Conservation (phyloP, 2,797 vertebrate species). For the Liparis tanakae region DNA sequence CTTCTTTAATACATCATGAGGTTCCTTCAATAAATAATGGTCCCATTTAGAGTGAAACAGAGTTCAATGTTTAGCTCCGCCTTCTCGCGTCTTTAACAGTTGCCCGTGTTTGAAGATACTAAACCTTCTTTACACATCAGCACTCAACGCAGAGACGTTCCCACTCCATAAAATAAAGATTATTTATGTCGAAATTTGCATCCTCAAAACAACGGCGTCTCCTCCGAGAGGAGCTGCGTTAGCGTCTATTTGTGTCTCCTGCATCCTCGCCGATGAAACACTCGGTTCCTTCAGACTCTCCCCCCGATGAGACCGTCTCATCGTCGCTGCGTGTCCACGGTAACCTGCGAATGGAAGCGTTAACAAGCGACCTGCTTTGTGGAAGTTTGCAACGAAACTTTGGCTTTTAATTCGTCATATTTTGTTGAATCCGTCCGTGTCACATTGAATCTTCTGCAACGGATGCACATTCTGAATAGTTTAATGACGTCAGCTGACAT, state of each 20-base stretch:
- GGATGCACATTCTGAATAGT: background rate
- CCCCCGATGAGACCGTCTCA: background rate
- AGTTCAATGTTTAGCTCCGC: too few relatives aligned
- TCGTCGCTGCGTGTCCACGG: background rate
- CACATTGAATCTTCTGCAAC: background rate
- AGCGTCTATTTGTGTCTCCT: background rate
- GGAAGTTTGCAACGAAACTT: background rate
- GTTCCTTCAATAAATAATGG: too few relatives aligned
- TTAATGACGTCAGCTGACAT: background rate
- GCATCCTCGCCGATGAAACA: background rate
- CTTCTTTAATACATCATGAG: background rate
- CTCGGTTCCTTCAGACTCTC: background rate
- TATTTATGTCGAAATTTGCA: background rate
- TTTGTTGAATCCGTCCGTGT: background rate
- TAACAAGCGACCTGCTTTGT: too few relatives aligned
- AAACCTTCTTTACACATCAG: background rate
- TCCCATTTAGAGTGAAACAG: background rate
- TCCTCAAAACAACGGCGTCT: conserved; percentile 10
- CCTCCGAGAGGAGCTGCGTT: background rate
- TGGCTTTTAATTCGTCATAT: background rate
- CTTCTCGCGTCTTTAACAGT: too few relatives aligned
- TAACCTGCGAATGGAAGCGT: background rate
- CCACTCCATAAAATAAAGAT: background rate
- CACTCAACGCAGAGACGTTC: background rate
- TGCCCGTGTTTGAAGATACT: too few relatives aligned